Percentiles rank a stretch among this genome's conserved stretches.
These are phyloP conservation scores for Orbicella faveolata DNA, from an alignment of 64 coral and sea anemone species.

Conservation along the genomic window DNA sequence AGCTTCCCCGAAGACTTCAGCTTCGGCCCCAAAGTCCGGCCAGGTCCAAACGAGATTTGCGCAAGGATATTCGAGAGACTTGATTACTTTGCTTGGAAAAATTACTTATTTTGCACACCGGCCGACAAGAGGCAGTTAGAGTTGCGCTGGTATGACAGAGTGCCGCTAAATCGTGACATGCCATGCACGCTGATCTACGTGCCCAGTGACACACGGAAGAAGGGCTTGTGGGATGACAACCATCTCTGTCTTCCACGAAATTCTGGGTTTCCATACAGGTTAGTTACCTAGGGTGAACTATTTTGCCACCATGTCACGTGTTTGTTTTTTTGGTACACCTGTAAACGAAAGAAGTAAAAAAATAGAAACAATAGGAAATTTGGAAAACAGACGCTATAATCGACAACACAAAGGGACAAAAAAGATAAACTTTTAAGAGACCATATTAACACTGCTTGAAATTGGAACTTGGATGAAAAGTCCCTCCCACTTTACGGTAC, in stretches of 20 bases:
- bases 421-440: too few relatives aligned
- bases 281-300: neutral
- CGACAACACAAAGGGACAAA: too few relatives aligned
- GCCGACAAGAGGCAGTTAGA: constrained; percentile 58
- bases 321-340: too few relatives aligned
- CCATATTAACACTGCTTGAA: too few relatives aligned
- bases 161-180: neutral
- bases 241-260: constrained; percentile 74
- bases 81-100: constrained; percentile 57
- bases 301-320: too few relatives aligned
- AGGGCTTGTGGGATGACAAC: constrained; percentile 77
- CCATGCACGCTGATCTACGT: constrained; percentile 55
- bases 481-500: too few relatives aligned
- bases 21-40: neutral
- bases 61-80: constrained; percentile 70
- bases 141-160: constrained; percentile 68
- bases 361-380: too few relatives aligned
- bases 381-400: too few relatives aligned
- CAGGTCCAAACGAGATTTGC: constrained; percentile 35
- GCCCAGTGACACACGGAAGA: constrained; percentile 18
- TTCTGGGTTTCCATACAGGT: constrained; percentile 75
- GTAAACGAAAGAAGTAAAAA: too few relatives aligned
- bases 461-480: too few relatives aligned
- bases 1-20: constrained; percentile 73
- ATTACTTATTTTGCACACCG: constrained; percentile 63